Percentiles rank a stretch among this genome's conserved stretches.
phyloP scores from a whole-genome alignment of 2,113 vertebrate genomes.

The mouse (Mus musculus) region DNA sequence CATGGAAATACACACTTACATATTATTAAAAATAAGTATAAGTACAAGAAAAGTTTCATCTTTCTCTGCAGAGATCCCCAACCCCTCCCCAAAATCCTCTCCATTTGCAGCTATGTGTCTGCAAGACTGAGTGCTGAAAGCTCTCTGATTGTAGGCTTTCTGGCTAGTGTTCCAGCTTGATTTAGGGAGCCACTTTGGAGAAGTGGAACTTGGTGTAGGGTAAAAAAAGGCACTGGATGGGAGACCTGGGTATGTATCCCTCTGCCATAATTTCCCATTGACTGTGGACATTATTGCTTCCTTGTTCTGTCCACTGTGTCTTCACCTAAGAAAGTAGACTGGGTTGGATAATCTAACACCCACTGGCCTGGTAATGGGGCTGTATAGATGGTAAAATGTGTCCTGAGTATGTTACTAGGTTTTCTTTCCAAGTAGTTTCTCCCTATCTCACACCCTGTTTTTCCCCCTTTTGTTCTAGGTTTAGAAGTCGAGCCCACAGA shows the following conservation, averaged over 20 bases:
- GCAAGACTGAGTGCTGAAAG: not conserved
- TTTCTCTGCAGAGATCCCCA: not conserved
- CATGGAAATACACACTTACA: not conserved
- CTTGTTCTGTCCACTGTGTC: not conserved
- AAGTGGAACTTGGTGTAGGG: not conserved
- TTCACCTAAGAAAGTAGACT: not conserved
- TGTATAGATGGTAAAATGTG: not conserved
- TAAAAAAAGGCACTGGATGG: not conserved
- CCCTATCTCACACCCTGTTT: not conserved
- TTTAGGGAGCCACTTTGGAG: not conserved
- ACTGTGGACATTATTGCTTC: not conserved
- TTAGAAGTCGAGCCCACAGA: conserved; percentile 91
- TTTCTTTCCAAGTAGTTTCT: not conserved
- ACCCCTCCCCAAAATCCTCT: not conserved
- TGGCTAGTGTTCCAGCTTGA: not conserved
- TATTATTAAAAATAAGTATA: not conserved
- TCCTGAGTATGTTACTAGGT: not conserved
- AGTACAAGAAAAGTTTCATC: not conserved
- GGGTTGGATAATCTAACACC: not conserved
- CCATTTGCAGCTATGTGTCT: not conserved
- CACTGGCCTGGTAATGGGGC: not conserved
- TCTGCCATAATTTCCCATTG: not conserved
- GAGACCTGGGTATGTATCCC: not conserved
- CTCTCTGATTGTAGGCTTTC: not conserved
- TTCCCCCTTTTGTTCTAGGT: conserved; percentile 84